These are phyloP conservation scores for Ornithoptera alexandrae DNA, from an alignment of 2,888 invertebrate species.

Conservation along the genomic window DNA sequence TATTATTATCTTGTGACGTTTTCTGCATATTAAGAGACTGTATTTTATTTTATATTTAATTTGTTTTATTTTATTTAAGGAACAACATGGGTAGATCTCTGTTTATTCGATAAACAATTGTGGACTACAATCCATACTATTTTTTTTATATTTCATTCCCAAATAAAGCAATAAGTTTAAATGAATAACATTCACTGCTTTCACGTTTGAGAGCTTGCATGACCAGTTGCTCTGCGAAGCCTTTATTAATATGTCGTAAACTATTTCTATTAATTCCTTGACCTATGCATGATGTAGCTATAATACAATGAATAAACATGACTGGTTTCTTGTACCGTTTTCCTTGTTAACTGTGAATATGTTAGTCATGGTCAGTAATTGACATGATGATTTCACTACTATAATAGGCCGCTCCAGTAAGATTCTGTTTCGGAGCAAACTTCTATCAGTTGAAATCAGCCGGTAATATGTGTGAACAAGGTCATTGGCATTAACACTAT, in stretches of 20 bases:
- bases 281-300: conserved; percentile 19
- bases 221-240: not conserved
- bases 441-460: not conserved
- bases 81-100: too few species aligned
- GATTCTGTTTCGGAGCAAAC: not conserved
- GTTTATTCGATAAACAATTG: too few species aligned
- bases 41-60: too few species aligned
- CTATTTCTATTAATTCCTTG: conserved; percentile 17
- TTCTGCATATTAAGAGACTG: too few species aligned
- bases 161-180: too few species aligned
- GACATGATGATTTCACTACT: conserved; percentile 60
- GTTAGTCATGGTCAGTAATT: conserved; percentile 54
- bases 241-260: not conserved
- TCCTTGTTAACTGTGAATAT: conserved; percentile 38
- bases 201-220: too few species aligned
- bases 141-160: too few species aligned
- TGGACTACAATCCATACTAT: too few species aligned
- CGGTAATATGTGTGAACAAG: conserved; percentile 21
- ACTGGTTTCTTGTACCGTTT: conserved; percentile 36
- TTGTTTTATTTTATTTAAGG: too few species aligned
- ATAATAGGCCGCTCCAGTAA: not conserved
- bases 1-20: too few species aligned
- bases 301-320: conserved; percentile 12
- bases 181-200: too few species aligned
- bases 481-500: conserved; percentile 9